Percentiles rank a stretch among this genome's conserved stretches.
Conservation (phyloP, 2,888 invertebrate genomes). For the Pachycephus smyrnensis region DNA sequence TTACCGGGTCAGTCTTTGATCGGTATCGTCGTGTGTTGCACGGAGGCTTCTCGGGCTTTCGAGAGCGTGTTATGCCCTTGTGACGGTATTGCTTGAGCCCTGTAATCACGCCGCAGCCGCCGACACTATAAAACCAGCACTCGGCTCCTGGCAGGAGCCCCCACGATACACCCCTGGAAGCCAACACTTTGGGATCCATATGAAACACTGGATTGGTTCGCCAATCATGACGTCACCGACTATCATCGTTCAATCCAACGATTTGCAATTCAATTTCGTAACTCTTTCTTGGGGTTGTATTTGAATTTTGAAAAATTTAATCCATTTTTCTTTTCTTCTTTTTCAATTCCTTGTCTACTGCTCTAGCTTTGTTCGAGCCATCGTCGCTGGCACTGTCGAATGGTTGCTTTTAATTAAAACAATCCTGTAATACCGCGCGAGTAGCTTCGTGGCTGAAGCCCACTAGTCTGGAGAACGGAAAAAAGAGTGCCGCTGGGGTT, state of each 20-base stretch:
- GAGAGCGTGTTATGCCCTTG: constrained; percentile 12
- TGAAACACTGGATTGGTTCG: background rate
- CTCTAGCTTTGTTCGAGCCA: background rate
- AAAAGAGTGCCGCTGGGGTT: constrained; percentile 29
- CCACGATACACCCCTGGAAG: constrained; percentile 8
- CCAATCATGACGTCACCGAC: background rate
- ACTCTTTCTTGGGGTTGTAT: background rate
- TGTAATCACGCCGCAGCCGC: constrained; percentile 8
- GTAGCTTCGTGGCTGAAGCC: constrained; percentile 2
- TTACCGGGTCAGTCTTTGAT: constrained; percentile 10
- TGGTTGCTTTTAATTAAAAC: constrained; percentile 56
- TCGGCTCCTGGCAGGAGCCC: constrained; percentile 1
- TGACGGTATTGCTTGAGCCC: constrained; percentile 4
- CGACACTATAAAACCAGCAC: constrained; percentile 6
- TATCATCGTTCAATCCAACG: background rate
- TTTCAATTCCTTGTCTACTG: background rate
- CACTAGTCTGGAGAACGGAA: constrained; percentile 7
- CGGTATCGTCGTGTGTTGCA: constrained; percentile 11
- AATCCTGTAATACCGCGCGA: constrained; percentile 45
- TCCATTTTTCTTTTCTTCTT: background rate
- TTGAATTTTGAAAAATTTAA: background rate
- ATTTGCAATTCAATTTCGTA: background rate
- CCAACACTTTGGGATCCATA: background rate
- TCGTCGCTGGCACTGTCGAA: background rate
- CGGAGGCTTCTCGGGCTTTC: constrained; percentile 11